These are phyloP conservation scores for Dolichoris vasculosae DNA, from an alignment of 1,140 invertebrate species.

Conservation along the genomic window DNA sequence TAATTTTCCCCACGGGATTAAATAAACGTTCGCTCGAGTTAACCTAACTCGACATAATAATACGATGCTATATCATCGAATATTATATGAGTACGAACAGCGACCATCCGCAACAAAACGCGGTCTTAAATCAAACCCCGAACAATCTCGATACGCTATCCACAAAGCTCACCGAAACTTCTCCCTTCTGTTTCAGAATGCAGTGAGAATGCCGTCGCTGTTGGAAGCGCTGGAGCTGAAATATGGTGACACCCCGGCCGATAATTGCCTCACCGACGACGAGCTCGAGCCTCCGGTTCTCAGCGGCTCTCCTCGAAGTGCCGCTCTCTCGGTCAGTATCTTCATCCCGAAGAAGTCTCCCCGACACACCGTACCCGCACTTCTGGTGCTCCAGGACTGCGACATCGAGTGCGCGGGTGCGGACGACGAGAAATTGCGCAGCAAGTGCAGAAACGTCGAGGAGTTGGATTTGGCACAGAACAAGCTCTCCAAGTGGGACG, in stretches of 20 bases:
- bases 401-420: conserved; percentile 91
- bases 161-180: not conserved
- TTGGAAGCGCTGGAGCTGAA: conserved; percentile 89
- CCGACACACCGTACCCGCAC: conserved; percentile 83
- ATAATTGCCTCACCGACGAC: conserved; percentile 74
- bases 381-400: conserved; percentile 92
- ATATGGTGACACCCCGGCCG: conserved; percentile 80
- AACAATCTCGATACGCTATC: no score
- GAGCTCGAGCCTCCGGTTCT: conserved; percentile 70
- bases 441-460: conserved; percentile 88
- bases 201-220: conserved; percentile 84
- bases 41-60: no score
- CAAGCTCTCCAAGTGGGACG: conserved; percentile 87
- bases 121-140: no score
- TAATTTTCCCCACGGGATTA: no score
- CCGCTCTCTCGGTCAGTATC: conserved; percentile 81
- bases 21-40: no score
- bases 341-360: conserved; percentile 89
- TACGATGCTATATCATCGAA: no score
- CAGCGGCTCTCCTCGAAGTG: conserved; percentile 76
- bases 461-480: conserved; percentile 94
- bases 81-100: no score
- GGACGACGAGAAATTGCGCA: conserved; percentile 81
- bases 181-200: conserved; percentile 65
- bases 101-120: no score